Base-by-base conservation (phyloP, 2,797 vertebrate genomes). In the Falco berigora region DNA sequence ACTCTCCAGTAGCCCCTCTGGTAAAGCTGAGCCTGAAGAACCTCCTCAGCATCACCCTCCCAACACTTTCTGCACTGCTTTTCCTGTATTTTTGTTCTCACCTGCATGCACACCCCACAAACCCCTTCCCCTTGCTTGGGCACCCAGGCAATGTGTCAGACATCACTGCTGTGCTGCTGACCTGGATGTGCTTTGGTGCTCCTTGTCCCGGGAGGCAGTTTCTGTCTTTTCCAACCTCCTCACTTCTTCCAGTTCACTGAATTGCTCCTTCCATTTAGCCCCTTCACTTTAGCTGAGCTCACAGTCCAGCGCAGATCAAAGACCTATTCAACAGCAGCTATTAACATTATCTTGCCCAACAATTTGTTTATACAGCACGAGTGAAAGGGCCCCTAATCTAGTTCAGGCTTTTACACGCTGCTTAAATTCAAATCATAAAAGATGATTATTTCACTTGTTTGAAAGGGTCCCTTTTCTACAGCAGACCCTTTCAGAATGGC, bases 51-150 rank as follows among this genome's bases (percentile, higher is more conserved):
- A 1, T 40, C 27, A 49, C 46, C 28, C 34, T 36, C 61, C 50
- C 30, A 34, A n/a, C 5, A 4, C 21, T 36, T 56, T 68, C 58
- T 42, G 30, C 24, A 12, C 9, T 17, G 8, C 20, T 88, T 67
- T 81, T 36, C 27, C 50, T 63, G 17, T 16, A 15, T 30, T 84
- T 76, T 67, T 67, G 30, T 56, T 84, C 46, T 50, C 14, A 7
- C 1, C 7, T 0, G 2, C 7, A 55, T 0, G 0, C 36, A 80
- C 25, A 64, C 50, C 88, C 19, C 44, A 25, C 36, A 53, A n/a
- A 27, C 24, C 23, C 61, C 14, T 74, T 77, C 34, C 47, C 64
- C n/a, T 46, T 74, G 21, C 58, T 38, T 90, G 72, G 53, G 50
- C 46, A 84, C 32, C 23, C 53, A 50, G n/a, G 40, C 56, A 63